Percentiles rank a stretch among this genome's conserved stretches.
Evolutionary conservation across 2,888 invertebrate species (phyloP).

Genomic region (Agonum fuliginosum): DNA sequence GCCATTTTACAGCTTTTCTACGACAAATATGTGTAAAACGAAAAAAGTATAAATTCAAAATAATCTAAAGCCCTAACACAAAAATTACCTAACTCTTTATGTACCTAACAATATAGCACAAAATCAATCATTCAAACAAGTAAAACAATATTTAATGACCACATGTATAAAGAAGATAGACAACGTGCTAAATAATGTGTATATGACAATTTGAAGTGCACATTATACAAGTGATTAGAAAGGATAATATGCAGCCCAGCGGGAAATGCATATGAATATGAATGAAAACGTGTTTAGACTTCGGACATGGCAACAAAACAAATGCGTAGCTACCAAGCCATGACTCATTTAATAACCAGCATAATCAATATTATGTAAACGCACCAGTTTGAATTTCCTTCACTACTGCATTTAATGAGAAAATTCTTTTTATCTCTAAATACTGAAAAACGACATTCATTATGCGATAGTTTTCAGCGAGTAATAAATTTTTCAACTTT

Average conservation of each 20-base stretch:
- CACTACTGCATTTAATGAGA: no score
- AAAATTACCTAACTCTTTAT: no score
- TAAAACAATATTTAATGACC: background rate
- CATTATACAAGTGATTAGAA: conserved; percentile 21
- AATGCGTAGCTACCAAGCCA: conserved; percentile 10
- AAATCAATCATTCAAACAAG: no score
- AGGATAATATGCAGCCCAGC: conserved; percentile 14
- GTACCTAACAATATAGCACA: background rate
- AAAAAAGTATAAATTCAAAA: no score
- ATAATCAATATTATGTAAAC: conserved; percentile 5
- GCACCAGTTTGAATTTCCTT: background rate
- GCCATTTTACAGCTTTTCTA: no score
- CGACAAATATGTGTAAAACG: background rate
- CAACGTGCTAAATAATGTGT: background rate
- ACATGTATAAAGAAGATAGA: background rate
- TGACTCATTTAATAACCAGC: conserved; percentile 21
- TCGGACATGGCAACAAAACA: conserved; percentile 5
- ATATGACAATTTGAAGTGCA: background rate
- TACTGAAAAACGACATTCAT: no score
- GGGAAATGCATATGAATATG: conserved; percentile 25
- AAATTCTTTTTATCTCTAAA: no score
- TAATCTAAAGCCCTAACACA: no score
- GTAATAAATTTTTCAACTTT: no score
- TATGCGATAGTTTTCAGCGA: no score
- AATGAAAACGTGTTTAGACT: conserved; percentile 23